Percentiles rank a stretch among this genome's conserved stretches.
phyloP scores from a whole-genome alignment of 2,888 invertebrate species.

The Pseudolycoriella hygida region DNA sequence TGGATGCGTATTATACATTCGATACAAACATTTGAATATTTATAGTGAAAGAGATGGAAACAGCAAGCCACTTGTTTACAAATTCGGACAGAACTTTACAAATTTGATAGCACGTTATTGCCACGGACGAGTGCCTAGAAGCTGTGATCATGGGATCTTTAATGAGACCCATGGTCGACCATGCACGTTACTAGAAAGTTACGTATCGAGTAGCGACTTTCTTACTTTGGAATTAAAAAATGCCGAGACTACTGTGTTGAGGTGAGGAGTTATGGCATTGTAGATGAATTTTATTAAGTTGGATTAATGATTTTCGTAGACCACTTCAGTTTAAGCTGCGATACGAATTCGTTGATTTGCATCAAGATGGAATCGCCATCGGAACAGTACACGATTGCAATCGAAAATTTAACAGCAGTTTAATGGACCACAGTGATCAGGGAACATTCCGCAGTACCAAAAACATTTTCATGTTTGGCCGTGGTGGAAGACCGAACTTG shows the following conservation, averaged over 20 bases:
- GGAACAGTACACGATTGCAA: constrained; percentile 50
- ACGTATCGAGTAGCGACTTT: constrained; percentile 62
- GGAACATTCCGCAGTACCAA: constrained; percentile 61
- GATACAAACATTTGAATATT: neutral
- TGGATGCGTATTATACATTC: neutral
- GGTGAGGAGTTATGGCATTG: constrained; percentile 32
- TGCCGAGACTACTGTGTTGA: constrained; percentile 67
- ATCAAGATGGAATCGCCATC: constrained; percentile 67
- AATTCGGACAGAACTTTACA: constrained; percentile 46
- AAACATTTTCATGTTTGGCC: constrained; percentile 70
- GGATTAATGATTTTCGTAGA: constrained; percentile 28
- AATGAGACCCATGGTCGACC: constrained; percentile 41
- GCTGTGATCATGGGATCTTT: constrained; percentile 66
- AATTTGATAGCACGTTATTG: constrained; percentile 67
- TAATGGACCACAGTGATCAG: constrained; percentile 37
- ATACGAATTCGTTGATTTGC: constrained; percentile 77
- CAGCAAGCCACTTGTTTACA: constrained; percentile 22
- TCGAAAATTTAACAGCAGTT: constrained; percentile 50
- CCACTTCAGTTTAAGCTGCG: constrained; percentile 69
- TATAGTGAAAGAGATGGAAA: constrained; percentile 27
- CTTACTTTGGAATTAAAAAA: constrained; percentile 63
- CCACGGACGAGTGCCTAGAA: constrained; percentile 61
- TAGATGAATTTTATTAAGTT: neutral
- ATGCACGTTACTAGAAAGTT: constrained; percentile 65
- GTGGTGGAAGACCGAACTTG: constrained; percentile 66